Conservation (phyloP, 2,113 vertebrate species). For the Barbus barbus region DNA sequence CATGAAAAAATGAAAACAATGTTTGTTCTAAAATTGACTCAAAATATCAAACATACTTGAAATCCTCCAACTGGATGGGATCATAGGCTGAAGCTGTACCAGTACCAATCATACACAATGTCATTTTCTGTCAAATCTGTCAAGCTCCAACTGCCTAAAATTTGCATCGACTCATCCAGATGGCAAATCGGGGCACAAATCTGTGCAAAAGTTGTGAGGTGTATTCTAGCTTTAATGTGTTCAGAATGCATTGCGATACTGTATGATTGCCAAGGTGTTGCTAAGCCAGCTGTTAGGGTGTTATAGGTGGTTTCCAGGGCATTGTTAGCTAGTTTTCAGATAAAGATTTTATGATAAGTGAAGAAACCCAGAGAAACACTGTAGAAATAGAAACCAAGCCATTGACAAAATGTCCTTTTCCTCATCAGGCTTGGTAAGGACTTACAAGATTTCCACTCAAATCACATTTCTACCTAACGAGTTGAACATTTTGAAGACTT, state of each 20-base stretch:
- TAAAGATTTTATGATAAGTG: background rate
- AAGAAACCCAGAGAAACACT: background rate
- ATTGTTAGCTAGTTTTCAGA: background rate
- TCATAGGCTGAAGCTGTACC: background rate
- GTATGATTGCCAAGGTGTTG: background rate
- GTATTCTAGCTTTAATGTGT: background rate
- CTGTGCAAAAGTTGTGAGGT: too few species aligned
- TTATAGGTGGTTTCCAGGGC: background rate
- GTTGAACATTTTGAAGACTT: too few species aligned
- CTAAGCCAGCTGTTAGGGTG: background rate
- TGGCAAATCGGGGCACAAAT: background rate
- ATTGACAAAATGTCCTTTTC: too few species aligned
- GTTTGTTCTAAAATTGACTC: background rate
- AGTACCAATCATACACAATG: background rate
- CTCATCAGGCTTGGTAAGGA: too few species aligned
- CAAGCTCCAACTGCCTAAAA: background rate
- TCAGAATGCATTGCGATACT: background rate
- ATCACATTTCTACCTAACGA: too few species aligned
- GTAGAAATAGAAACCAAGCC: too few species aligned
- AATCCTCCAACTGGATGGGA: background rate
- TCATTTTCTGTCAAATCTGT: background rate
- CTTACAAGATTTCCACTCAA: too few species aligned
- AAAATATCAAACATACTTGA: background rate
- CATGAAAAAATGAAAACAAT: background rate
- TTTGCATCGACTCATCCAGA: background rate